Conservation (phyloP, 23 tunicate genomes). For the Botrylloides violaceus region DNA sequence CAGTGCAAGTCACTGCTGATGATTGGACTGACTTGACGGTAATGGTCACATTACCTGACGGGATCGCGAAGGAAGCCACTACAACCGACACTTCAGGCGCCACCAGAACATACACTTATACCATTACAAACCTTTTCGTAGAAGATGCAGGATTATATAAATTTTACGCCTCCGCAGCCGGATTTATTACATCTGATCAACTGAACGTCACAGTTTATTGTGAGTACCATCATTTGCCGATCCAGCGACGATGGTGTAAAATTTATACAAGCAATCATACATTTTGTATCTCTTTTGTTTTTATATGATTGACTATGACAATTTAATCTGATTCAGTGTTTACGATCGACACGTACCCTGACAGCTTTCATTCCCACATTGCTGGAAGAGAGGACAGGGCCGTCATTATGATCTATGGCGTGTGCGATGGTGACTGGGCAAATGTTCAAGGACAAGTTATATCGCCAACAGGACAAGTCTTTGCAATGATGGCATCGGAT, state of each 20-base stretch:
- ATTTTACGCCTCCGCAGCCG: background rate
- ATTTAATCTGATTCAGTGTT: background rate
- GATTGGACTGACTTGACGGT: conserved; percentile 6
- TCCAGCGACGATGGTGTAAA: no score
- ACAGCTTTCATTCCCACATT: background rate
- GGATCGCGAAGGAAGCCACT: background rate
- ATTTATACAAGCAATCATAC: no score
- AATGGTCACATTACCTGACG: background rate
- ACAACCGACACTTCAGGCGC: background rate
- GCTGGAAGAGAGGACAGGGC: background rate
- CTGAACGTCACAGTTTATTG: conserved; percentile 12
- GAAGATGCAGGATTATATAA: conserved; percentile 15
- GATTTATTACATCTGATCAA: background rate
- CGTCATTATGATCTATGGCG: background rate
- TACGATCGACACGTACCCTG: background rate
- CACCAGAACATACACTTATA: conserved; percentile 11
- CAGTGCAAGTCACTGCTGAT: background rate
- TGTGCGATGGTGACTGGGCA: conserved; percentile 18
- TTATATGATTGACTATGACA: no score
- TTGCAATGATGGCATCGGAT: background rate
- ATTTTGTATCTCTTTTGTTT: no score
- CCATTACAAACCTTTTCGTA: background rate
- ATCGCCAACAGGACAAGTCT: background rate
- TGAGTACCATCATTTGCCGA: conserved; percentile 9
- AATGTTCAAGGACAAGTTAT: conserved; percentile 1